Evolutionary conservation across 2,797 vertebrate genomes (phyloP).

Genomic region (Chanos chanos): DNA sequence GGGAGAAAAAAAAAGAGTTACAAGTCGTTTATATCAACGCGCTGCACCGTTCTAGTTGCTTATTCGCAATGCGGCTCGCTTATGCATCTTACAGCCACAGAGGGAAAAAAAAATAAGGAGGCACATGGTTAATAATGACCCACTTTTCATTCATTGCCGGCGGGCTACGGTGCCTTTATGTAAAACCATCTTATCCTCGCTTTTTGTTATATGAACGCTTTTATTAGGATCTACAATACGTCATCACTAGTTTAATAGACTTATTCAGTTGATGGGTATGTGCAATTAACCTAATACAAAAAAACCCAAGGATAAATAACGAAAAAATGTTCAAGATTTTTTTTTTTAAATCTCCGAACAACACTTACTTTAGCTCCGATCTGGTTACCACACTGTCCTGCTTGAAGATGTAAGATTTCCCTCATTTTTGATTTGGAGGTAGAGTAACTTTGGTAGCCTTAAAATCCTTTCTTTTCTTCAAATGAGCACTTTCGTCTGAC

Average conservation of each 20-base stretch:
- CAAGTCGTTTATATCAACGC: background rate
- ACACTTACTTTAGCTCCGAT: constrained; percentile 77
- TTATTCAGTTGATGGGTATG: too few relatives aligned
- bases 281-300: constrained; percentile 44
- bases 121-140: constrained; percentile 17
- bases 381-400: constrained; percentile 80
- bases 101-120: background rate
- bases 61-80: too few relatives aligned
- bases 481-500: background rate
- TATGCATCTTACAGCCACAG: too few relatives aligned
- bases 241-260: too few relatives aligned
- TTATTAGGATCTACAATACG: too few relatives aligned
- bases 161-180: too few relatives aligned
- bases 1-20: background rate
- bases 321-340: accelerated
- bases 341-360: accelerated
- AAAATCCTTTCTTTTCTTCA: constrained; percentile 12
- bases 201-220: too few relatives aligned
- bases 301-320: background rate
- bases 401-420: constrained; percentile 82
- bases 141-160: background rate
- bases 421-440: constrained; percentile 62
- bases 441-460: accelerated
- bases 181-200: background rate
- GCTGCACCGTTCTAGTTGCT: background rate